These are phyloP conservation scores for Stegostoma tigrinum DNA, from an alignment of 2,113 vertebrate species.

Conservation along the genomic window DNA sequence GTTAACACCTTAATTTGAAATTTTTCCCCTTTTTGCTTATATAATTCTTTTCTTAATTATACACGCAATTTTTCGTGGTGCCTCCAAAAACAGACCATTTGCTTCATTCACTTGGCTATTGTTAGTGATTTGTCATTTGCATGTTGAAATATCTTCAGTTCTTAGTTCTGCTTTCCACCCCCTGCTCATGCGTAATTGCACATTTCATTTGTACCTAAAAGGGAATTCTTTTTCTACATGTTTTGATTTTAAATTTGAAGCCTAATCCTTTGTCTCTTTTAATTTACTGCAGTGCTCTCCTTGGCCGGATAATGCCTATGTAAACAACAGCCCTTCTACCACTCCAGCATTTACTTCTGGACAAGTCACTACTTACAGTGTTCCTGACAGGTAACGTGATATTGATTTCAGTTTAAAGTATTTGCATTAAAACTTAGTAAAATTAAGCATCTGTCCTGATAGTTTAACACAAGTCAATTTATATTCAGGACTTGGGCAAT, in stretches of 20 bases:
- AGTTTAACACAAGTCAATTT: background rate
- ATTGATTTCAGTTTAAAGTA: background rate
- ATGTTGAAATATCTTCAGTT: background rate
- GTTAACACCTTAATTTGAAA: background rate
- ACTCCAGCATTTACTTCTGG: conserved; percentile 70
- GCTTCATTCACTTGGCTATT: background rate
- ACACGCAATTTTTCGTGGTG: background rate
- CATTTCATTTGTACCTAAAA: conserved; percentile 10
- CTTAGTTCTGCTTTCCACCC: background rate
- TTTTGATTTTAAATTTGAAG: background rate
- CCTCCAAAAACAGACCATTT: background rate
- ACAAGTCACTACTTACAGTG: conserved; percentile 68
- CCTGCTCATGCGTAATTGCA: background rate
- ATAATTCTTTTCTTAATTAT: conserved; percentile 7
- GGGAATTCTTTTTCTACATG: conserved; percentile 35
- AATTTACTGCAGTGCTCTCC: conserved; percentile 70
- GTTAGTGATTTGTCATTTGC: background rate
- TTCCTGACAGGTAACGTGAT: conserved; percentile 74
- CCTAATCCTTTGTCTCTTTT: background rate
- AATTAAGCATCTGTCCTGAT: background rate
- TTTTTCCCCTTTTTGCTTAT: background rate
- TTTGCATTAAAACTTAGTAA: background rate
- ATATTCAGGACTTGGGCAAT: background rate
- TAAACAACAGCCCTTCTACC: conserved; percentile 72
- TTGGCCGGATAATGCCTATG: conserved; percentile 79